Percentiles rank a stretch among this genome's conserved stretches.
Evolutionary conservation across 37 sponge, comb jelly and placozoan species (phyloP).

Genomic region (Geodia barretti): DNA sequence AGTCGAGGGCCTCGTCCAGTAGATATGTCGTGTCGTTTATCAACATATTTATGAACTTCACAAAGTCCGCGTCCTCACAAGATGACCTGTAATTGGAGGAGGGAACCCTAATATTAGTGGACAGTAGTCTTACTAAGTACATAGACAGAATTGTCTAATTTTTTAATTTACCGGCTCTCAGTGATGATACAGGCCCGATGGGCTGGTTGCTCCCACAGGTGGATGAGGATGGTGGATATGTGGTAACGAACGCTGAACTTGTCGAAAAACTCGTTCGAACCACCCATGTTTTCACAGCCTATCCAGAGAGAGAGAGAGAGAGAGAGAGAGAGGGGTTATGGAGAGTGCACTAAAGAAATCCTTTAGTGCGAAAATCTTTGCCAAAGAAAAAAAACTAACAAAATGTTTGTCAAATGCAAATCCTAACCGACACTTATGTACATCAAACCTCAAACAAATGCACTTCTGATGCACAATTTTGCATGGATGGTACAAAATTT

Average conservation of each 20-base stretch:
- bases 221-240: conserved; percentile 74
- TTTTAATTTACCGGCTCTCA: conserved; percentile 42
- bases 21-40: conserved; percentile 98
- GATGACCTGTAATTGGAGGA: conserved; percentile 21
- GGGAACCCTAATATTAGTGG: too few species aligned
- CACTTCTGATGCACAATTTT: too few species aligned
- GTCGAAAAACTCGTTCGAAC: conserved; percentile 97
- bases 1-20: conserved; percentile 91
- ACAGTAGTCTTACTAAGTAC: too few species aligned
- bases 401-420: too few species aligned
- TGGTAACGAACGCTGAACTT: conserved; percentile 97
- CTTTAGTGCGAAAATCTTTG: not conserved
- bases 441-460: conserved; percentile 46
- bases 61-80: conserved; percentile 62
- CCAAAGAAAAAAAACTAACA: too few species aligned
- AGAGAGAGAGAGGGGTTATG: too few species aligned
- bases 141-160: too few species aligned
- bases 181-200: conserved; percentile 45
- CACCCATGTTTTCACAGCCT: conserved; percentile 94
- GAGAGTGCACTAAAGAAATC: not conserved
- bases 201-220: conserved; percentile 74
- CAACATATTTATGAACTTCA: conserved; percentile 92
- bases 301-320: not conserved
- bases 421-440: conserved; percentile 72
- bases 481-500: too few species aligned